Base-by-base conservation (phyloP, 2,888 invertebrate genomes). In the Volucella inanis region DNA sequence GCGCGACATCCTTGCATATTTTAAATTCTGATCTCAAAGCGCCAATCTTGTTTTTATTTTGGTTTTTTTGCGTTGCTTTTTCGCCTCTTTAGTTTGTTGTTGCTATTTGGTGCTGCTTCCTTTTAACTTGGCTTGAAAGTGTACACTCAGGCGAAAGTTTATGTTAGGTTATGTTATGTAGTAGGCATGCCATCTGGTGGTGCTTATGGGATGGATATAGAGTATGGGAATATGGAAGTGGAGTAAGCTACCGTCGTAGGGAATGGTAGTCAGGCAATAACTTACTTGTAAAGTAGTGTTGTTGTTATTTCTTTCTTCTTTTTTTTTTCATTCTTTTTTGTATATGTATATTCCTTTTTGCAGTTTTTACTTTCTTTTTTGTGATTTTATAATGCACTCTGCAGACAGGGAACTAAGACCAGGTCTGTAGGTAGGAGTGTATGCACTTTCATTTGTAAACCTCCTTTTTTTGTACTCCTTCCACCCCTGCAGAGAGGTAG, bases 1-100 rank as follows among this genome's bases (percentile, higher is more conserved):
- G 62, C 59, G 84, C 71, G 62, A 85, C 81, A 85, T 81, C 81
- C 67, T 77, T 81, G 85, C 68, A 81, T 81, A 72, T 77, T 81
- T 81, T 68, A 67, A 70, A 76, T 81, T 77, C 57, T 72, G 71
- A 81, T 85, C 81, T 77, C 68, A 76, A 85, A 81, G 76, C 72
- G 67, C 15, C 81, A 76, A 74, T 70, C 47, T 31, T 50, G 49
- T 70, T 75, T 65, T 75, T 74, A 10, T 57, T 38, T 47, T 14
- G 14, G 8, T 11, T 41, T 22, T 39, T 9, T 49, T 50, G 15
- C 61, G 50, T 38, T 67, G 8, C 47, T 54, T 65, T 55, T 38
- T 52, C 61, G 50, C 18, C 43, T 15, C 43, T 64, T 38, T 59
- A 41, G 15, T 54, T 57, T 39, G 52, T 41, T 31, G 12, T 31